phyloP scores from a whole-genome alignment of 2,888 invertebrate species.

The Polyommatus icarus region DNA sequence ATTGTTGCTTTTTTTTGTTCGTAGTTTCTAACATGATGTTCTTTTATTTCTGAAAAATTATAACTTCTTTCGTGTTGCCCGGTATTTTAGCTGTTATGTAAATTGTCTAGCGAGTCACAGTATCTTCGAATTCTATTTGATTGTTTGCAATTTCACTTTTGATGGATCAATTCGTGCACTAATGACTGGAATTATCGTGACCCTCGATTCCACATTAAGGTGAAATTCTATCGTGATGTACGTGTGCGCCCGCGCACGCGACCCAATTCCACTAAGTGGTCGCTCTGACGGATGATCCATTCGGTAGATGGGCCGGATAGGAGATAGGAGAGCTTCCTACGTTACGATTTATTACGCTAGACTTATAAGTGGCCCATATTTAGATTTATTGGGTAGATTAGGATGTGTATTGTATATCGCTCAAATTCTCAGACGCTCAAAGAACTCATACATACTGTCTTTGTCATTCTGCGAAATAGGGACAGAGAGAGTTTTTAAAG shows the following conservation, averaged over 20 bases:
- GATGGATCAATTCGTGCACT: constrained; percentile 30
- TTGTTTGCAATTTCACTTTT: background rate
- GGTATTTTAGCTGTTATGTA: background rate
- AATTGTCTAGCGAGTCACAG: background rate
- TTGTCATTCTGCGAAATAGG: background rate
- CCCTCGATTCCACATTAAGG: constrained; percentile 49
- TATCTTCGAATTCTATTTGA: background rate
- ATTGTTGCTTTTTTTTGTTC: background rate
- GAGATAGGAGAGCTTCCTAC: constrained; percentile 41
- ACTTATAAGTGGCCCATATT: constrained; percentile 43
- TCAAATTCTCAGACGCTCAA: background rate
- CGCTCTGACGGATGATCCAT: constrained; percentile 60
- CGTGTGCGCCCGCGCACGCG: constrained; percentile 50
- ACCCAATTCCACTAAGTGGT: constrained; percentile 63
- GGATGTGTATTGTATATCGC: background rate
- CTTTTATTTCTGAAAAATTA: background rate
- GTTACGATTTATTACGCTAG: constrained; percentile 45
- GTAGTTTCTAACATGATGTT: background rate
- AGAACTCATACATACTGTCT: background rate
- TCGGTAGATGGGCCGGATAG: constrained; percentile 43
- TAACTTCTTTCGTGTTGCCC: background rate
- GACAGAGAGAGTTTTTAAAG: background rate
- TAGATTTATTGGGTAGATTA: constrained; percentile 42
- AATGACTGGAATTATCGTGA: constrained; percentile 42
- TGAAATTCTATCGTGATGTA: constrained; percentile 57